Evolutionary conservation across 2,113 vertebrate genomes (phyloP).

Genomic region (Coreoperca whiteheadi): DNA sequence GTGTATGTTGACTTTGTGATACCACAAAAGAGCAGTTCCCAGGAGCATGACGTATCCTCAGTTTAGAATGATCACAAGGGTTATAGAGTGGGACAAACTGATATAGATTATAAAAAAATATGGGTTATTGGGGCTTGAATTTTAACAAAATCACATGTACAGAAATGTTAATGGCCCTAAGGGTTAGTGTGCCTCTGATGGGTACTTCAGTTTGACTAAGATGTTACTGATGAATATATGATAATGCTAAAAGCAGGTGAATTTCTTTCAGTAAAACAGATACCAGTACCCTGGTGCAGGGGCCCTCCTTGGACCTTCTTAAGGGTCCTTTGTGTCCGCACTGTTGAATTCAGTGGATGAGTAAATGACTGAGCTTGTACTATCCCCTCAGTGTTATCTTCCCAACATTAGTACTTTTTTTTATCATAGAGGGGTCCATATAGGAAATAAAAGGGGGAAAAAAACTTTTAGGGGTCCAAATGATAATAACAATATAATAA

Average conservation of each 20-base stretch:
- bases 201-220: not conserved
- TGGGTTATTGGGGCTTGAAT: not conserved
- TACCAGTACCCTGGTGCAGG: not conserved
- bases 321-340: not conserved
- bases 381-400: not conserved
- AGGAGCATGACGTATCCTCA: not conserved
- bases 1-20: not conserved
- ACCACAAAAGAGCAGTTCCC: not conserved
- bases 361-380: not conserved
- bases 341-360: not conserved
- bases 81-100: not conserved
- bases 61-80: not conserved
- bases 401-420: not conserved
- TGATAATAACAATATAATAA: not conserved
- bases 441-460: not conserved
- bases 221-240: not conserved
- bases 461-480: not conserved
- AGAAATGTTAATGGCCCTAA: not conserved
- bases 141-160: not conserved
- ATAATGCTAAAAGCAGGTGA: not conserved
- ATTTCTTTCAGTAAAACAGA: not conserved
- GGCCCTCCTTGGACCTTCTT: not conserved
- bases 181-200: not conserved
- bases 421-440: not conserved
- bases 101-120: not conserved